Percentiles rank a stretch among this genome's conserved stretches.
Evolutionary conservation across 2,888 invertebrate species (phyloP).

Genomic region (Conomelus anceps): DNA sequence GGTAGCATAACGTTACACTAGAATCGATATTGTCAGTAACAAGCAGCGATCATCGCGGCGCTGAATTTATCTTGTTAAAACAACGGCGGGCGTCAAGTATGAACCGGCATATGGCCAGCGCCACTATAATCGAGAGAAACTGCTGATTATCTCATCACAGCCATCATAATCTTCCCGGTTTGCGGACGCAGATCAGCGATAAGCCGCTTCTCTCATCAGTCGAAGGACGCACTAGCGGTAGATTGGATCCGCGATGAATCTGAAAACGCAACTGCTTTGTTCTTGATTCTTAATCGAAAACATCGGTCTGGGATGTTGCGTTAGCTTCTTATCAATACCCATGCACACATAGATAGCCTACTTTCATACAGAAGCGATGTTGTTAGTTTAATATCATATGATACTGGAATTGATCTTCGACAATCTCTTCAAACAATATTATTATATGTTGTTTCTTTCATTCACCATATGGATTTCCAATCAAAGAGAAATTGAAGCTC

Average conservation of each 20-base stretch:
- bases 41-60: background rate
- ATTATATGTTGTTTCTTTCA: background rate
- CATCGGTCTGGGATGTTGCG: background rate
- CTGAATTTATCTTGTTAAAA: background rate
- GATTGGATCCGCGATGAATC: background rate
- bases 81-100: background rate
- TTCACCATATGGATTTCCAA: background rate
- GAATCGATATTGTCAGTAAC: background rate
- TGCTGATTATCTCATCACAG: background rate
- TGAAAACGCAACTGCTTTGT: background rate
- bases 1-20: background rate
- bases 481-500: background rate
- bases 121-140: background rate
- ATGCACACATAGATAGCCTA: background rate
- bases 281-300: background rate
- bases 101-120: background rate
- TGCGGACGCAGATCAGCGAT: background rate
- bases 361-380: background rate
- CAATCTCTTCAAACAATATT: background rate
- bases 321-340: background rate
- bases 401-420: background rate
- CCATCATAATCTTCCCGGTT: background rate
- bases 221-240: background rate
- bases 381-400: background rate
- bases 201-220: background rate